Base-by-base conservation (phyloP, 1,140 invertebrate species). In the Homalodisca vitripennis region DNA sequence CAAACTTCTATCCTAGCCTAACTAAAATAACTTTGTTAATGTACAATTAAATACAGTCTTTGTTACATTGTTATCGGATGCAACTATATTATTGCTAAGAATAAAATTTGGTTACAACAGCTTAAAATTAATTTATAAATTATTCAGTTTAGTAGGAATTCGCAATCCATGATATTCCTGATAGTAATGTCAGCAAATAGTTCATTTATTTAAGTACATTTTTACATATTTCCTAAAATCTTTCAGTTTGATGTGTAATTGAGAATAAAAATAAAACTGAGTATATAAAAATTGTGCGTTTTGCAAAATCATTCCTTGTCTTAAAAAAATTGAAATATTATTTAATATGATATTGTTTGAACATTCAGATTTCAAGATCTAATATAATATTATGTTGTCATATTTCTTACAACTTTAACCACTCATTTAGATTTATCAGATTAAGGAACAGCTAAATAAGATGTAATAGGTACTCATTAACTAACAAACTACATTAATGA, bases 31-130 rank as follows among this genome's bases (percentile, higher is more conserved):
- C 26, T 64, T 64, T 66, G 63, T 66, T 66, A 66, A 66, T 66
- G 26, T 66, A 66, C 63, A 66, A 27, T 63, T 66, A 66, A 41
- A 32, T 66, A 66, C 63, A 66, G 63, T 66, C 63, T 66, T 66
- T 47, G 63, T 66, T 66, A 66, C 41, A 47, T 30, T 60, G 55
- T 60, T 60, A 60, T 26, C 26, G 14, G n/a, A 27, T 24, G 55
- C 34, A 41, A 41, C 34, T 41, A 41, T 6, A 41, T 41, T 41
- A n/a, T n/a, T 17, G 34, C 34, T 41, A 10, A 41, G 34, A 60
- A 13, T 60, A 27, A 60, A 29, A 22, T 10, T 60, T 60, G 55
- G 14, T 60, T 22, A 60, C 29, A 22, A 22, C 1, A 13, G 26
- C 14, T 27, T 27, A 27, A 27, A 13, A 60, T 22, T 13, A 60